Evolutionary conservation across 1,140 invertebrate species (phyloP), one percentile per base, ranked within the genome.

Genomic region (Dreissena polymorpha): DNA sequence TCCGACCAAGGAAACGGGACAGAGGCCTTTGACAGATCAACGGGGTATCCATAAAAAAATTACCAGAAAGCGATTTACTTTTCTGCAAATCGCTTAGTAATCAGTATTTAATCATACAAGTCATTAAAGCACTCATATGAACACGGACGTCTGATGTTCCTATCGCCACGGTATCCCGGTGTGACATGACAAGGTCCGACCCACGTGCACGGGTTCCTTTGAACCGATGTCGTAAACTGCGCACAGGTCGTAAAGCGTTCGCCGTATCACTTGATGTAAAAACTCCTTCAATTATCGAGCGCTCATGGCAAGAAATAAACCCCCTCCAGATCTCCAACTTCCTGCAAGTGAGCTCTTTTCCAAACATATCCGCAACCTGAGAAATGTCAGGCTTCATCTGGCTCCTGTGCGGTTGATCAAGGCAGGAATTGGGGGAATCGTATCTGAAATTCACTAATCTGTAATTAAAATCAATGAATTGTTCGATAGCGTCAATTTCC

Each of bases 401-500:
- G 10, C 10, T 25, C 65, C 29, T 1, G 72, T 55, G 64, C 51
- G 23, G 49, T 23, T 82, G 79, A 82, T 82, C 79, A 82, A 82
- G 79, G 79, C 57, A 16, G 16, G 18, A 51, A 82, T 64, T 64
- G 55, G 57, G 65, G 70, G 63, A 55, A 25, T 63, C 23, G 55
- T 70, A 80, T 68, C 71, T 53, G 71, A 74, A 55, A 73, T 82
- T 74, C 65, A 74, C 60, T 74, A 82, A 82, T 82, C 79, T 64
- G 79, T 82, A 82, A 82, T 82, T 82, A 68, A 82, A 82, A 82
- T 82, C 79, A 82, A 82, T 82, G 79, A 64, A 72, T 67, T 73
- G 16, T 68, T 63, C 70, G 79, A 74, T 74, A 82, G 60, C 29
- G 69, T 82, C 79, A 65, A 65, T 67, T 67, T 70, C 49, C 21